Evolutionary conservation across 1,140 invertebrate species (phyloP).

Genomic region (Microplitis mediator): DNA sequence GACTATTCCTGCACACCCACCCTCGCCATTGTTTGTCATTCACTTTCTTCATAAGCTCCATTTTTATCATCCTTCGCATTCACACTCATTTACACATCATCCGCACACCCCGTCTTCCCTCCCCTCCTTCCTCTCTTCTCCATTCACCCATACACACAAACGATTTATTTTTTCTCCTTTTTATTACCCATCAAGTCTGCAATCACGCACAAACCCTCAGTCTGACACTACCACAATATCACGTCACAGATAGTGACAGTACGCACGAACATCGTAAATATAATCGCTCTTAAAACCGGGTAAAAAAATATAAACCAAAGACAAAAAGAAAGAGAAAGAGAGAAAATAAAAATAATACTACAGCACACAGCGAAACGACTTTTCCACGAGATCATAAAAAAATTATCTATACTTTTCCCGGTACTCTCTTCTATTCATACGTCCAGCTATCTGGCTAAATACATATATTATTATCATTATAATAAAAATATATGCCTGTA

Average conservation of each 20-base stretch:
- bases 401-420: slow-evolving; percentile 7
- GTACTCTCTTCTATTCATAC: neutral
- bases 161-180: too few species aligned
- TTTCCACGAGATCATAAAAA: neutral
- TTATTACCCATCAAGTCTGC: slow-evolving; percentile 17
- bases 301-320: too few species aligned
- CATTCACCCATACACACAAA: too few species aligned
- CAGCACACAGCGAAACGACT: too few species aligned
- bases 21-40: slow-evolving; percentile 46
- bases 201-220: neutral
- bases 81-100: slow-evolving; percentile 7
- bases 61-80: slow-evolving; percentile 15
- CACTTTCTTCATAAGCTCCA: slow-evolving; percentile 35
- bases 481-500: too few species aligned
- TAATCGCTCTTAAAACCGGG: slow-evolving; percentile 36
- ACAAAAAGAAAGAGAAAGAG: too few species aligned
- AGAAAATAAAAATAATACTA: too few species aligned
- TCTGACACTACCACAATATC: neutral
- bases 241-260: slow-evolving; percentile 31
- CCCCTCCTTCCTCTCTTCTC: too few species aligned
- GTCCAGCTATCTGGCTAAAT: neutral
- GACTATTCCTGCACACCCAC: slow-evolving; percentile 14
- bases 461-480: too few species aligned
- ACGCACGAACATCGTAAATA: slow-evolving; percentile 47
- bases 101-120: neutral